These are phyloP conservation scores for Cichlasoma orientale DNA, from an alignment of 2,797 vertebrate species.

Conservation along the genomic window DNA sequence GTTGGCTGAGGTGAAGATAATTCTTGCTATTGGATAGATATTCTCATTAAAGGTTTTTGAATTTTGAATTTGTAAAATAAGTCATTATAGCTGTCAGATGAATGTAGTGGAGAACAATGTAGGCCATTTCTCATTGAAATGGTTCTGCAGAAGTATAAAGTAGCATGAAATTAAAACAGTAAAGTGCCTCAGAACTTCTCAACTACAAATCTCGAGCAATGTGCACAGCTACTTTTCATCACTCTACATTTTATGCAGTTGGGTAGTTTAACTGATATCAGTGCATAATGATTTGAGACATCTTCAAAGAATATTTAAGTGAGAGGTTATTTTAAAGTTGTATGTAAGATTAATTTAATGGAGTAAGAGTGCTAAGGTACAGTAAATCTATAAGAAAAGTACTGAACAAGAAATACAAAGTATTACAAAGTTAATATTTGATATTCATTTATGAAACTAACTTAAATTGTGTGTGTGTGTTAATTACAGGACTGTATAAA, in stretches of 20 bases:
- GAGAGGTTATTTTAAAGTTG: background rate
- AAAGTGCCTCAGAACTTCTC: conserved; percentile 8
- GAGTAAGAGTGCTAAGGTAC: background rate
- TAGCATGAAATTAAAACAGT: conserved; percentile 6
- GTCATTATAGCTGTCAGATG: conserved; percentile 9
- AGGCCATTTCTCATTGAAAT: background rate
- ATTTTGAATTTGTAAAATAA: conserved; percentile 14
- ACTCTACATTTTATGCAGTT: background rate
- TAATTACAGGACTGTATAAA: background rate
- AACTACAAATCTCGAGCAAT: background rate
- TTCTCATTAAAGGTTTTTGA: conserved; percentile 3
- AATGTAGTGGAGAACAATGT: background rate
- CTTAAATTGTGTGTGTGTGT: background rate
- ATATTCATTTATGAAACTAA: background rate
- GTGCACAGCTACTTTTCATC: background rate
- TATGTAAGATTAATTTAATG: background rate
- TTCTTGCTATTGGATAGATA: conserved; percentile 12
- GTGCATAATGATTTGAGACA: background rate
- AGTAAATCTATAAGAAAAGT: background rate
- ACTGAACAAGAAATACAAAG: background rate
- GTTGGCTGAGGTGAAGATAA: conserved; percentile 3
- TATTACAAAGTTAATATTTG: background rate
- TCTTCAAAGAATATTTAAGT: background rate
- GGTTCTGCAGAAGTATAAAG: background rate
- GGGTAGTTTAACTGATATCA: background rate